phyloP scores from a whole-genome alignment of 2,888 invertebrate genomes.

The Heliconius erato region DNA sequence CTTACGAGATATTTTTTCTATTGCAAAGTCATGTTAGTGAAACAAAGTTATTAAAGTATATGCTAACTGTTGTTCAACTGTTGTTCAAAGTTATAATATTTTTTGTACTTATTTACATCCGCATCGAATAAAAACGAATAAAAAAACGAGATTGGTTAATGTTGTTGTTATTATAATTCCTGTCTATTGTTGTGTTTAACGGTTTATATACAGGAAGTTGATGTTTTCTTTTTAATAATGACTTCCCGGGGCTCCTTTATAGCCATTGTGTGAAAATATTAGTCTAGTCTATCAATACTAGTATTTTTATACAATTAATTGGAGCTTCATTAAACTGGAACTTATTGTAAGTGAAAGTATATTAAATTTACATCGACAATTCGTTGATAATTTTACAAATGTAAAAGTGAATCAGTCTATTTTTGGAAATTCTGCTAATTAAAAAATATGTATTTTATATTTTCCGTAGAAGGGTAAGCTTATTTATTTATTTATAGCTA shows the following conservation, averaged over 20 bases:
- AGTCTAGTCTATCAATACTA: no score
- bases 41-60: not conserved
- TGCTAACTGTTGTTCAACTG: not conserved
- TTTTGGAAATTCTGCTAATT: not conserved
- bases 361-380: not conserved
- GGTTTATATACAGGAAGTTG: constrained; percentile 11
- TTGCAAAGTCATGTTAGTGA: not conserved
- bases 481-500: no score
- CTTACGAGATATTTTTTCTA: not conserved
- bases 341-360: not conserved
- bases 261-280: not conserved
- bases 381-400: not conserved
- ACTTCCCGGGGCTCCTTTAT: not conserved
- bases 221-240: constrained; percentile 23
- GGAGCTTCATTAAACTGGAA: not conserved
- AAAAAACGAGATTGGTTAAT: constrained; percentile 1
- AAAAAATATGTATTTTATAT: no score
- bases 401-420: not conserved
- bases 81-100: constrained; percentile 5
- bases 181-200: constrained; percentile 24
- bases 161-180: constrained; percentile 23
- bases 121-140: constrained; percentile 13
- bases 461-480: no score
- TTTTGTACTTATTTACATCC: constrained; percentile 16
- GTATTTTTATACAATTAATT: not conserved